Evolutionary conservation across 2,888 invertebrate genomes (phyloP).

Genomic region (Acronicta aceris): DNA sequence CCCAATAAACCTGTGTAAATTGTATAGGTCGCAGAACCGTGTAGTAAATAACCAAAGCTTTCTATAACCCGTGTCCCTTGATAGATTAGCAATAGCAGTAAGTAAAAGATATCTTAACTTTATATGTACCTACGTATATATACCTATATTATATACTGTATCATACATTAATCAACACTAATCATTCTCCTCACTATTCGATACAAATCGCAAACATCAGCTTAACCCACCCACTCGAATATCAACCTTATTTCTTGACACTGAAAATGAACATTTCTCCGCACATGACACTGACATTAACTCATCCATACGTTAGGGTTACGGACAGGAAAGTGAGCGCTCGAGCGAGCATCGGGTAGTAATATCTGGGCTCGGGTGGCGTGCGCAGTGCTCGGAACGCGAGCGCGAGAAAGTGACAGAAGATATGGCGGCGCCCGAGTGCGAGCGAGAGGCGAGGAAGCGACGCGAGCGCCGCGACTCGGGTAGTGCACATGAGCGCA

Average conservation of each 20-base stretch:
- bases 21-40: constrained; percentile 62
- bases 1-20: constrained; percentile 62
- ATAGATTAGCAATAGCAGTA: constrained; percentile 58
- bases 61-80: constrained; percentile 54
- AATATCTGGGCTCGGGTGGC: constrained; percentile 85
- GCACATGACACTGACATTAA: constrained; percentile 75
- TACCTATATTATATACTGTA: constrained; percentile 59
- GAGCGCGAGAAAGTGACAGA: constrained; percentile 78
- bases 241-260: constrained; percentile 58
- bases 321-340: constrained; percentile 85
- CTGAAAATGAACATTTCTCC: constrained; percentile 50
- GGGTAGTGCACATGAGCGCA: constrained; percentile 85
- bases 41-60: constrained; percentile 61
- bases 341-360: constrained; percentile 84
- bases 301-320: constrained; percentile 78
- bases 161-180: constrained; percentile 62
- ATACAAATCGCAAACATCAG: constrained; percentile 65
- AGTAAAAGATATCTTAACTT: constrained; percentile 41
- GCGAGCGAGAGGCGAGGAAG: constrained; percentile 90
- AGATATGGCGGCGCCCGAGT: constrained; percentile 88
- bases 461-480: constrained; percentile 90
- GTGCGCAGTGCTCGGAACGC: constrained; percentile 85
- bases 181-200: constrained; percentile 65
- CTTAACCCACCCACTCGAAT: constrained; percentile 66
- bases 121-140: constrained; percentile 64